These are phyloP conservation scores for Hoplias malabaricus DNA, from an alignment of 2,113 vertebrate genomes.

Conservation along the genomic window DNA sequence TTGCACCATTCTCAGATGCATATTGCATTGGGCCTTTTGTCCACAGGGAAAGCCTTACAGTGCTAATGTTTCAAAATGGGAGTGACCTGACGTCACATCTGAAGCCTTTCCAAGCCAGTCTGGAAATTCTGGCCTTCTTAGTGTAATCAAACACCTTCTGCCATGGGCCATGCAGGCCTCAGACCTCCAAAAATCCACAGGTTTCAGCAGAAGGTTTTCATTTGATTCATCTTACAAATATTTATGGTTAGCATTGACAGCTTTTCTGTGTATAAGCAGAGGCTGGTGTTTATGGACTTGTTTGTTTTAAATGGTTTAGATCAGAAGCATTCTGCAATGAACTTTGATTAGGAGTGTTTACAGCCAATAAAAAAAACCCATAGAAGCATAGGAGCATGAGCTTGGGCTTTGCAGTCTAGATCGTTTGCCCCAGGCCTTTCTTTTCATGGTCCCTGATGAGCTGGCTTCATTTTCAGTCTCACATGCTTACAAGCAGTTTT, in stretches of 20 bases:
- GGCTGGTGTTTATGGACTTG: background rate
- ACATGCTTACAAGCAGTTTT: background rate
- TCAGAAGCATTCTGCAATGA: background rate
- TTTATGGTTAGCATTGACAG: conserved; percentile 42
- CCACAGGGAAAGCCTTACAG: conserved; percentile 32
- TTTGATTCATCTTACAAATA: conserved; percentile 55
- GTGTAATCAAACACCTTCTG: conserved; percentile 13
- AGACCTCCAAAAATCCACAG: background rate
- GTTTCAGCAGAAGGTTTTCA: conserved; percentile 34
- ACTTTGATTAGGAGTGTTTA: conserved; percentile 22
- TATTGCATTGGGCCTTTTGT: background rate
- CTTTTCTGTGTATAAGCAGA: background rate
- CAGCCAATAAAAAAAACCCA: background rate
- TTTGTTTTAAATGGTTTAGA: conserved; percentile 8
- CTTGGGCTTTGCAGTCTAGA: background rate
- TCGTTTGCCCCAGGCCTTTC: too few relatives aligned
- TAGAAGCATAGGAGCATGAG: background rate
- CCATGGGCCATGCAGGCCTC: background rate
- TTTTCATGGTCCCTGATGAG: background rate
- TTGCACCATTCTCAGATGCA: conserved; percentile 38
- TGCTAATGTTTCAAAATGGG: conserved; percentile 41
- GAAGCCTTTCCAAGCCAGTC: background rate
- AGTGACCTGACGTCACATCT: background rate
- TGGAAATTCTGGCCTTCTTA: background rate
- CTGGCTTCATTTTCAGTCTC: background rate